phyloP scores from a whole-genome alignment of 2,888 invertebrate species.

The Digitonthophagus gazella region DNA sequence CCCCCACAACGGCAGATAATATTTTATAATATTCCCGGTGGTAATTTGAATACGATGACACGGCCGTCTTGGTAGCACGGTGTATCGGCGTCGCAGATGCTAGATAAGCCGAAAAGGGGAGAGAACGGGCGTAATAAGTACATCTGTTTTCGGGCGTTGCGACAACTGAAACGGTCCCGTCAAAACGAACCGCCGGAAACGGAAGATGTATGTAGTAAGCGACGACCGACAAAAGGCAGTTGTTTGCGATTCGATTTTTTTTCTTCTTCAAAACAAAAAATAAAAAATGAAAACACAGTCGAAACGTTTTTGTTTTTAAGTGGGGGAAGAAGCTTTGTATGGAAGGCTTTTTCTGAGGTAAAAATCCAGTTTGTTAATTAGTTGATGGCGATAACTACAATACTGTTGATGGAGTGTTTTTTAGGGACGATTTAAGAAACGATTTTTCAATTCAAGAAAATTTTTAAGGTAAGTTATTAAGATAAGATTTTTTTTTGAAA shows the following conservation, averaged over 20 bases:
- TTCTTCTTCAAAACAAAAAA: background rate
- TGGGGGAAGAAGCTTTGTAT: background rate
- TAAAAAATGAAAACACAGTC: background rate
- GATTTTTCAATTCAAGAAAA: too few species aligned
- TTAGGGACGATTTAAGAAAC: too few species aligned
- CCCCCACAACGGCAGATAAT: slow-evolving; percentile 7
- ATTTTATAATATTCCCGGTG: slow-evolving; percentile 32
- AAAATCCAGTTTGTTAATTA: background rate
- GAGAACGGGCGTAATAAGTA: slow-evolving; percentile 31
- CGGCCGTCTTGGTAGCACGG: slow-evolving; percentile 27
- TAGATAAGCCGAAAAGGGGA: slow-evolving; percentile 23
- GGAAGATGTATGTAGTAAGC: slow-evolving; percentile 21
- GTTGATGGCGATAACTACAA: background rate
- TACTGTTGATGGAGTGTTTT: too few species aligned
- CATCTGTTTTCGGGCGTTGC: slow-evolving; percentile 30
- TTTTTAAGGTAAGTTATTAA: background rate
- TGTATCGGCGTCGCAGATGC: slow-evolving; percentile 17
- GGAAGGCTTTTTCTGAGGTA: background rate
- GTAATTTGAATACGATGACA: slow-evolving; percentile 42
- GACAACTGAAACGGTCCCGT: slow-evolving; percentile 25
- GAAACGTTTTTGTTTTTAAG: background rate
- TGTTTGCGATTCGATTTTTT: background rate
- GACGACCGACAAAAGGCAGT: slow-evolving; percentile 13
- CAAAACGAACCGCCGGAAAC: slow-evolving; percentile 26
- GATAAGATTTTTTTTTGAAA: slow-evolving; percentile 7